Evolutionary conservation across 2,797 vertebrate species (phyloP), one percentile per base, ranked within the genome.

Genomic region (Salmo trutta): DNA sequence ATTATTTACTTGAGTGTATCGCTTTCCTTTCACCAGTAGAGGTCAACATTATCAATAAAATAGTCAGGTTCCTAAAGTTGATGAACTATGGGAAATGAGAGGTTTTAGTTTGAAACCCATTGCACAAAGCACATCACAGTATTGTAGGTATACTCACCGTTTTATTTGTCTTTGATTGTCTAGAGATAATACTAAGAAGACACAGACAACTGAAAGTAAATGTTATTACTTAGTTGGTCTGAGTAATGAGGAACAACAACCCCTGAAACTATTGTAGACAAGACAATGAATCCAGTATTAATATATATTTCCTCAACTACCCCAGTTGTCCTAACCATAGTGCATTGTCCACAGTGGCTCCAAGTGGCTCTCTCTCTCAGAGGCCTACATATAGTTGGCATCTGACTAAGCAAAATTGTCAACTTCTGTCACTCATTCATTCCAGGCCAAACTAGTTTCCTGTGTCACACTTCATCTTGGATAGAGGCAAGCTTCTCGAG

Each of bases 11-110:
- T 68, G 10, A 41, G 29, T 54, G 52, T 62, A 75, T 31, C 17
- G 77, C 16, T 14, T 53, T 31, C 27, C 24, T 10, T 75, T 47
- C 29, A 86, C 94, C 96, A 86, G 83, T 84, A 96, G 96, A 88
- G 95, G 96, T 93, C 96, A 93, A 88, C 88, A 56, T 94, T 84
- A 64, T 7, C 91, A 87, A 85, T 75, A 81, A 89, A 94, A 94
- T 88, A 81, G 3, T 53, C 3, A 8, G 16, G 5, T 54, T 16
- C 51, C 14, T 29, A 17, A 56, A 14, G 7, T 31, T 31, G 0
- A 54, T 3, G 15, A 68, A 17, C 19, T 4, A 59, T 2, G 66
- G 1, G 17, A 68, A 33, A 17, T 17, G 3, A 17, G 6, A 7
- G 15, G 5, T 68, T 67, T 67, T 16, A 6, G 24, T 4, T 29